phyloP scores from a whole-genome alignment of 2,888 invertebrate genomes.

The Scaptomyza reducta region DNA sequence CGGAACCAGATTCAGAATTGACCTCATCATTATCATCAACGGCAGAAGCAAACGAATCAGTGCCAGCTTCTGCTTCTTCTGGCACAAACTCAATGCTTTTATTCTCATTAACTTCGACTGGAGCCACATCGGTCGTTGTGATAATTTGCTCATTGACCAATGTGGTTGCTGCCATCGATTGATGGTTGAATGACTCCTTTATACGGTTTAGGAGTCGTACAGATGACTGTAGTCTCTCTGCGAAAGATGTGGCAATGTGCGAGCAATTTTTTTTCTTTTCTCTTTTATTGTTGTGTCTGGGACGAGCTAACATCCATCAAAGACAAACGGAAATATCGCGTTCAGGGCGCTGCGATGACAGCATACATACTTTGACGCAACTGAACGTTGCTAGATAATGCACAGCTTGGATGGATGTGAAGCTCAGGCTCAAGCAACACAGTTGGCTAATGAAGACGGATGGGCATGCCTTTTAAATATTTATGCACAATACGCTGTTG shows the following conservation, averaged over 20 bases:
- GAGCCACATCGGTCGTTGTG: conserved; percentile 30
- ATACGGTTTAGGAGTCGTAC: conserved; percentile 59
- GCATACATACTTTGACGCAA: conserved; percentile 54
- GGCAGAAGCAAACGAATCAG: background rate
- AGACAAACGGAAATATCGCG: conserved; percentile 29
- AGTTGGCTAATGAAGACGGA: conserved; percentile 69
- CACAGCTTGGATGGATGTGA: conserved; percentile 28
- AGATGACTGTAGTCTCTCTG: conserved; percentile 62
- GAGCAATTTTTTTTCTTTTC: conserved; percentile 6
- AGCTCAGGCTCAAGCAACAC: conserved; percentile 24
- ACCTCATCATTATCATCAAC: conserved; percentile 1
- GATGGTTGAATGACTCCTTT: conserved; percentile 55
- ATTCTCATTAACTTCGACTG: conserved; percentile 30
- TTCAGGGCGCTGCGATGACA: conserved; percentile 16
- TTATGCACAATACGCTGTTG: conserved; percentile 45
- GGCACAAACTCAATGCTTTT: conserved; percentile 21
- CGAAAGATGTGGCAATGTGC: conserved; percentile 49
- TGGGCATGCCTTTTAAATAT: conserved; percentile 65
- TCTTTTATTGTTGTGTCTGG: conserved; percentile 11
- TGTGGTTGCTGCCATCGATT: conserved; percentile 33
- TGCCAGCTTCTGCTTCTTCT: conserved; percentile 1
- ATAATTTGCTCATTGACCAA: conserved; percentile 48
- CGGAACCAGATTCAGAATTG: conserved; percentile 12
- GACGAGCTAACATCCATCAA: conserved; percentile 46
- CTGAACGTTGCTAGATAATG: conserved; percentile 45